A percentile compares a stretch with the other conserved stretches of the same genome.
Evolutionary conservation across 2,888 invertebrate species (phyloP).

Genomic region (Drosophila mettleri): DNA sequence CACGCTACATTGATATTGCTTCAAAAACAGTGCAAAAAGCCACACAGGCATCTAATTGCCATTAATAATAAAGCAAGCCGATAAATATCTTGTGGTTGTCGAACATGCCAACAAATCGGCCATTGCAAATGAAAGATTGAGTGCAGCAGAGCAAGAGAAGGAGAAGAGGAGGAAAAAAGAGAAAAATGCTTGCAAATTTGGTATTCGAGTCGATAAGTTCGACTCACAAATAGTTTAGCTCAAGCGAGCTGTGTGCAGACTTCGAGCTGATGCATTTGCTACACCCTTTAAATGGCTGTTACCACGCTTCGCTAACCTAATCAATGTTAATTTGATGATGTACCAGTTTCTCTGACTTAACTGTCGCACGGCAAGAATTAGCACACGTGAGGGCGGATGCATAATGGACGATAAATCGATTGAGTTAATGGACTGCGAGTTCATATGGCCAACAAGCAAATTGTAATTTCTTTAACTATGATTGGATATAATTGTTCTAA

Average conservation of each 20-base stretch:
- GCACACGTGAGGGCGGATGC: slow-evolving; percentile 77
- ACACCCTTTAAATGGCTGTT: slow-evolving; percentile 79
- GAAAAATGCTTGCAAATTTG: slow-evolving; percentile 24
- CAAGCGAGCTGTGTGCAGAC: not conserved
- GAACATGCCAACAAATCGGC: slow-evolving; percentile 59
- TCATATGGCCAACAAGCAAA: not conserved
- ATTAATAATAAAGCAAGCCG: slow-evolving; percentile 76
- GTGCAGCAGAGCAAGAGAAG: slow-evolving; percentile 29
- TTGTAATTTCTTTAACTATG: not conserved
- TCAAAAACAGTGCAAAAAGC: slow-evolving; percentile 53
- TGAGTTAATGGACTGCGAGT: not conserved
- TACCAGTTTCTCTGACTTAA: slow-evolving; percentile 49
- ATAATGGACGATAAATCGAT: slow-evolving; percentile 65
- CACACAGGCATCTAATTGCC: slow-evolving; percentile 78
- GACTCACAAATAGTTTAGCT: not conserved
- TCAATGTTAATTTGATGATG: slow-evolving; percentile 32
- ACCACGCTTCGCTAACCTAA: slow-evolving; percentile 68
- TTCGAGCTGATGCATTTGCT: slow-evolving; percentile 1
- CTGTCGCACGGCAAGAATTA: slow-evolving; percentile 69
- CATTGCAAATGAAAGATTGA: slow-evolving; percentile 50
- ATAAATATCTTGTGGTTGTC: slow-evolving; percentile 60
- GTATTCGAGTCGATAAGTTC: slow-evolving; percentile 9
- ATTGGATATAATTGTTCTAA: not conserved
- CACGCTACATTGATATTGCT: slow-evolving; percentile 26
- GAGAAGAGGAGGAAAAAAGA: not conserved